Percentiles rank a stretch among this genome's conserved stretches.
Conservation (phyloP, 2,113 vertebrate species). For the mouse (Mus musculus) region DNA sequence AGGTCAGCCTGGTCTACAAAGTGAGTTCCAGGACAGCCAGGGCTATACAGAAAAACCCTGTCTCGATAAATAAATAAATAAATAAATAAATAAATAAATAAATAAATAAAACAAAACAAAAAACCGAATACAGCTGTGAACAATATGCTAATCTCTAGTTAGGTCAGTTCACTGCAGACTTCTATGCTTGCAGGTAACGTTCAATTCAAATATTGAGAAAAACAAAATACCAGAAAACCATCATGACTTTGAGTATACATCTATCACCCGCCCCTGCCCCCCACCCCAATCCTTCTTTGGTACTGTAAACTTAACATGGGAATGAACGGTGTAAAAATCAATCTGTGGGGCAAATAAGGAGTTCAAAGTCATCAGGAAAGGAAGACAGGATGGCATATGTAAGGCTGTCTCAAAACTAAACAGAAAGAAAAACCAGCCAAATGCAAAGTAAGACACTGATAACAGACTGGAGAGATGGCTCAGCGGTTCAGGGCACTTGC, state of each 20-base stretch:
- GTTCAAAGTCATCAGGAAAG: background rate
- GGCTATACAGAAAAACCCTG: no score
- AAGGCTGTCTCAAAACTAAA: background rate
- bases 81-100: no score
- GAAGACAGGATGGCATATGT: background rate
- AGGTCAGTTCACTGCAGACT: background rate
- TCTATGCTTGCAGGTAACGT: no score
- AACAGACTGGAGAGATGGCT: no score
- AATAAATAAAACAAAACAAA: no score
- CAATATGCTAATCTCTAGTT: background rate
- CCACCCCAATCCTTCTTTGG: background rate
- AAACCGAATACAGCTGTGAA: no score
- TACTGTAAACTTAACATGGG: constrained; percentile 21
- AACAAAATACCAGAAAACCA: background rate
- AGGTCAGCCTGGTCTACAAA: no score
- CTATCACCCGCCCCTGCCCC: background rate
- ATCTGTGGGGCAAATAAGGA: background rate
- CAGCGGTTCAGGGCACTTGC: no score
- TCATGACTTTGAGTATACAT: background rate
- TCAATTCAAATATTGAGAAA: background rate
- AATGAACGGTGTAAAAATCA: background rate
- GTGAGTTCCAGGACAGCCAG: no score
- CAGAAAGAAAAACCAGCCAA: background rate
- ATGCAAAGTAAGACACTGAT: background rate
- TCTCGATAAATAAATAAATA: no score